A percentile compares a stretch with the other conserved stretches of the same genome.
These are phyloP conservation scores for Columbina picui DNA, from an alignment of 2,113 vertebrate genomes.

Conservation along the genomic window DNA sequence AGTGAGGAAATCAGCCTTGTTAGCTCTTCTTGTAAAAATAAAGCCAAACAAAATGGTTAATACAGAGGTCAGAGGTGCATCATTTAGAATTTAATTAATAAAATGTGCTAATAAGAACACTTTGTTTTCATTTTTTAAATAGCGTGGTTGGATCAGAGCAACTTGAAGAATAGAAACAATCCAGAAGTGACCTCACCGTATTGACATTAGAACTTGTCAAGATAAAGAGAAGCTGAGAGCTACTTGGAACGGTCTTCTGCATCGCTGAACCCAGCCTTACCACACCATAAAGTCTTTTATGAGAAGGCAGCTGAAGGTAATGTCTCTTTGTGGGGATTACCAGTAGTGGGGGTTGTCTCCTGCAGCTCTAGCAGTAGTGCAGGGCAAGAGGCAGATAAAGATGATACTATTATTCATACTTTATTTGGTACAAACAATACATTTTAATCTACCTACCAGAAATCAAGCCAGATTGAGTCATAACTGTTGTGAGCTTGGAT, in stretches of 20 bases:
- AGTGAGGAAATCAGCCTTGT: background rate
- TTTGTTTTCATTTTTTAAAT: background rate
- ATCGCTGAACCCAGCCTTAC: background rate
- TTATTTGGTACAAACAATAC: slow-evolving; percentile 11
- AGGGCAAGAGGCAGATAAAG: background rate
- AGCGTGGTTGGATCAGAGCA: background rate
- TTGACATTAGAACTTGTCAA: background rate
- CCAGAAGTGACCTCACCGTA: background rate
- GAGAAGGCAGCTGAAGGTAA: background rate
- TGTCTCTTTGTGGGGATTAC: background rate
- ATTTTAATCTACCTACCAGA: slow-evolving; percentile 34
- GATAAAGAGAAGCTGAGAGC: background rate
- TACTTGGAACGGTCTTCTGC: background rate
- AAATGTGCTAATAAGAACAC: background rate
- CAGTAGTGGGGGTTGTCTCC: background rate
- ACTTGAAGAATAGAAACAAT: background rate
- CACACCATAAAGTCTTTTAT: background rate
- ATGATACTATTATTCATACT: background rate
- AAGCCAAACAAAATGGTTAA: background rate
- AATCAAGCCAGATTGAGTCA: slow-evolving; percentile 18
- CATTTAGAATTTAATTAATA: background rate
- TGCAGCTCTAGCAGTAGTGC: background rate
- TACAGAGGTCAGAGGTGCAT: background rate
- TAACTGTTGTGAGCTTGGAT: background rate
- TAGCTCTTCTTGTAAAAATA: background rate